Evolutionary conservation across 2,113 vertebrate species (phyloP).

Genomic region (Columba janthina): DNA sequence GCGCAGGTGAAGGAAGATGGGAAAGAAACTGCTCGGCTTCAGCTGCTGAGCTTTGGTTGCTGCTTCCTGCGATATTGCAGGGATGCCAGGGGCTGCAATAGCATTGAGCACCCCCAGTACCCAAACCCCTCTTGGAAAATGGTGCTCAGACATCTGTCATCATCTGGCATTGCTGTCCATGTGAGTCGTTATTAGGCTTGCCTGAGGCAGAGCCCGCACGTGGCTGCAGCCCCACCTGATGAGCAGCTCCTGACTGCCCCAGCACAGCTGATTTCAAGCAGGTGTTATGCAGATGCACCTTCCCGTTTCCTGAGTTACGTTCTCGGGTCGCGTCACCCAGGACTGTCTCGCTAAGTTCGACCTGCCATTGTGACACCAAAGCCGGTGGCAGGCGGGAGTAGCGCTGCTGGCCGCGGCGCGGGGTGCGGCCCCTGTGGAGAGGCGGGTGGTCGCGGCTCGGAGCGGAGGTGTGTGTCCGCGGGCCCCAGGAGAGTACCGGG

Average conservation of each 20-base stretch:
- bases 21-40: fast-evolving
- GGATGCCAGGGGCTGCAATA: fast-evolving
- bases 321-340: no score
- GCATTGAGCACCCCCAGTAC: fast-evolving
- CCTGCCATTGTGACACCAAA: background rate
- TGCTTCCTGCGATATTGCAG: fast-evolving
- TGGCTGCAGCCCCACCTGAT: background rate
- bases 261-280: fast-evolving
- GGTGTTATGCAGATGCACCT: background rate
- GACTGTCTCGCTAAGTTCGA: no score
- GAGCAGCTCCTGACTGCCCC: no score
- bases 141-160: no score
- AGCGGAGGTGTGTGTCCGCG: background rate
- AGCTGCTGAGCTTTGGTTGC: background rate
- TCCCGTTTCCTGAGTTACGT: fast-evolving
- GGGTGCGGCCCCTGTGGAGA: background rate
- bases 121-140: fast-evolving
- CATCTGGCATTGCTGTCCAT: no score
- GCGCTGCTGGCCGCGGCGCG: no score
- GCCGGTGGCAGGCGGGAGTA: no score
- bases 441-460: background rate
- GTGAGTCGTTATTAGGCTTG: no score
- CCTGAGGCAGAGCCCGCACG: background rate
- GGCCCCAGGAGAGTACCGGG: background rate
- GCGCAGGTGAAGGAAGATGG: background rate